Percentiles rank a stretch among this genome's conserved stretches.
phyloP scores from a whole-genome alignment of 2,888 invertebrate genomes.

The Eubasilissa splendida region DNA sequence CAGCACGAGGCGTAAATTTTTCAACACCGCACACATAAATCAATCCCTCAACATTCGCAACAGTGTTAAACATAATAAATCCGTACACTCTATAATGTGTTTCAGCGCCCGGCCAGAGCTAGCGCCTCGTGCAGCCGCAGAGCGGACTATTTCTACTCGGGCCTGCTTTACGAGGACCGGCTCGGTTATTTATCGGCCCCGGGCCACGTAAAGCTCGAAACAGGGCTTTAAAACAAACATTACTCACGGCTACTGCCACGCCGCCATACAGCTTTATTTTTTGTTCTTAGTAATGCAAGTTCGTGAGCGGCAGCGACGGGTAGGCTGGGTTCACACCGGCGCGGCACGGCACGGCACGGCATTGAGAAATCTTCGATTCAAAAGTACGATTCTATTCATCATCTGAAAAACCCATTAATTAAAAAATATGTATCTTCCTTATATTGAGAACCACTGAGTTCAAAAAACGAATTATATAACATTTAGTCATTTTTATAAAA shows the following conservation, averaged over 20 bases:
- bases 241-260: constrained; percentile 19
- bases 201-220: constrained; percentile 33
- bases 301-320: constrained; percentile 1
- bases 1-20: neutral
- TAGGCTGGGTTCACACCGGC: neutral
- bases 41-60: constrained; percentile 35
- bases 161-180: constrained; percentile 49
- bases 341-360: neutral
- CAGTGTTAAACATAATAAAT: constrained; percentile 30
- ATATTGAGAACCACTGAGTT: too few relatives aligned
- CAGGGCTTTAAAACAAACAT: constrained; percentile 24
- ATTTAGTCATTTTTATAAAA: too few relatives aligned
- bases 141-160: constrained; percentile 45
- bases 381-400: too few relatives aligned
- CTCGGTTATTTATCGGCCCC: constrained; percentile 47
- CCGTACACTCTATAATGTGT: constrained; percentile 31
- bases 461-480: too few relatives aligned
- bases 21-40: constrained; percentile 22
- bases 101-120: constrained; percentile 15
- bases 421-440: too few relatives aligned
- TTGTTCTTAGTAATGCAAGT: constrained; percentile 1
- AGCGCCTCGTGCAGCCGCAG: constrained; percentile 25
- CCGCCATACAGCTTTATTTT: constrained; percentile 25
- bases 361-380: neutral
- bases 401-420: too few relatives aligned